These are phyloP conservation scores for Pseudanteris insignis DNA, from an alignment of 2,888 invertebrate genomes.

Conservation along the genomic window DNA sequence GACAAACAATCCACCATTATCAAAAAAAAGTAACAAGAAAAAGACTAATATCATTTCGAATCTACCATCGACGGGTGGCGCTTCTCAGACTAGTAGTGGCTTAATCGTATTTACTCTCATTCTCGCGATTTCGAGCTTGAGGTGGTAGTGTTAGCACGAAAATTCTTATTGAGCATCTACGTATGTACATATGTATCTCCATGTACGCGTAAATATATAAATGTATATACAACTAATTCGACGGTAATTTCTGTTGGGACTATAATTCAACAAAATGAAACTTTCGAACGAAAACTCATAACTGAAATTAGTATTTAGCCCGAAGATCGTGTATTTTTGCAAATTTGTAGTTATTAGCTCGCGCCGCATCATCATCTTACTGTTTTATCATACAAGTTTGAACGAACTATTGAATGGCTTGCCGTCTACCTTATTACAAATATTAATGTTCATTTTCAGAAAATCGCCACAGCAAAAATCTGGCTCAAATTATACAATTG, in stretches of 20 bases:
- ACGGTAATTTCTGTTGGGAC: not conserved
- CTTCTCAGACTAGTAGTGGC: slow-evolving; percentile 46
- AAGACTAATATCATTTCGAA: slow-evolving; percentile 36
- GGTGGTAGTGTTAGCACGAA: slow-evolving; percentile 29
- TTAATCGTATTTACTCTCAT: slow-evolving; percentile 39
- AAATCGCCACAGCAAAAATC: too few relatives aligned
- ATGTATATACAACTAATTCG: not conserved
- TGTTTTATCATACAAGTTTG: too few relatives aligned
- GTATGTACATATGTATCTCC: not conserved
- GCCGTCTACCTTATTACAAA: too few relatives aligned
- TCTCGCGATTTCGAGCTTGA: slow-evolving; percentile 39
- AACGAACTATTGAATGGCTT: too few relatives aligned
- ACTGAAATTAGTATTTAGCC: too few relatives aligned
- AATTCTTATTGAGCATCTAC: too few relatives aligned
- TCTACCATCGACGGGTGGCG: slow-evolving; percentile 39
- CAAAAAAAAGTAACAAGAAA: slow-evolving; percentile 53
- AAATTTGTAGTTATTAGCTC: too few relatives aligned
- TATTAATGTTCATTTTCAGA: too few relatives aligned
- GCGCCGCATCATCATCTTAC: too few relatives aligned
- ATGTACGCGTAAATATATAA: not conserved
- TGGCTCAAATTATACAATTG: too few relatives aligned
- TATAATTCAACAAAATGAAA: not conserved
- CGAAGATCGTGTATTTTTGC: too few relatives aligned
- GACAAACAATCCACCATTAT: slow-evolving; percentile 36
- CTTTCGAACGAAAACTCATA: too few relatives aligned